Evolutionary conservation across 2,113 vertebrate species (phyloP), one percentile per base, ranked within the genome.

Genomic region (Aix galericulata): DNA sequence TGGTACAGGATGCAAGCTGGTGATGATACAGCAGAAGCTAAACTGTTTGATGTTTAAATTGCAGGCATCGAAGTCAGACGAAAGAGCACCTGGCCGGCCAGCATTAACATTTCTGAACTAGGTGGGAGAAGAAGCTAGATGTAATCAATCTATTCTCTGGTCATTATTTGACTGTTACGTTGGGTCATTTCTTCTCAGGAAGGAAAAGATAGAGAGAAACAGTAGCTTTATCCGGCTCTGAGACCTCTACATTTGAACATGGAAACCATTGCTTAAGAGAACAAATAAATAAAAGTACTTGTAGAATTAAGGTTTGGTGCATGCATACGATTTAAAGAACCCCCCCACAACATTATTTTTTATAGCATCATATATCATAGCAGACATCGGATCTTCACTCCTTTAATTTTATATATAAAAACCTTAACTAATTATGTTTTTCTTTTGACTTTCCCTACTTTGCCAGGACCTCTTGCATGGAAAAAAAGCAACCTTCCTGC

Each of bases 1-100:
- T 21, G 38, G 46, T 42, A 26, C 79, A 68, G 73, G 60, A 76
- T 86, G 72, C 79, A 64, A 81, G 56, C 56, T 2, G 2, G 46
- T 80, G 82, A 93, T 78, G 92, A 95, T 53, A 17, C 32, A 86
- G 92, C 88, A 67, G 32, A 83, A 42, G 25, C 56, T 80, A 32
- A 94, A 48, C 59, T 86, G 69, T 86, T 94, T 95, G 82, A 93
- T 90, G 86, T 93, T 90, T 90, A 93, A 94, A 94, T 90, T 87
- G 76, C 53, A 90, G 76, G 58, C 88, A 91, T 88, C 72, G 60
- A 88, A 87, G 77, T 53, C 36, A 69, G 46, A 48, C 4, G 2
- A 34, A 78, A 86, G 64, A 68, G 77, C 80, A 63, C n/a, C 32
- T 9, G 46, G 79, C 82, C 76, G 38, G 79, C 82, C 79, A 94